Conservation (phyloP, 1,140 invertebrate genomes). For the Orius laevigatus region DNA sequence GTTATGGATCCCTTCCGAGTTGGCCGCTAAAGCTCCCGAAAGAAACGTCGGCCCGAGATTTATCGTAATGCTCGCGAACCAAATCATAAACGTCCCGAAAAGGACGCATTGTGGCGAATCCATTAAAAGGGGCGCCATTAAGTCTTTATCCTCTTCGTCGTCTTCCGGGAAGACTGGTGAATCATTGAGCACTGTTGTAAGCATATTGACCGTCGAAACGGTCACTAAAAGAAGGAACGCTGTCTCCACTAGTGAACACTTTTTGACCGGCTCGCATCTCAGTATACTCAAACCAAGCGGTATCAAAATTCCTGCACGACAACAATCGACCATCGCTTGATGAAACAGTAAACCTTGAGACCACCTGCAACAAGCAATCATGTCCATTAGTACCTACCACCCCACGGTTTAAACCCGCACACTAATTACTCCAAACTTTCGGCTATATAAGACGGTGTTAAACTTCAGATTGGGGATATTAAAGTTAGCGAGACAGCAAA, state of each 20-base stretch:
- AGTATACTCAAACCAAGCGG: constrained; percentile 68
- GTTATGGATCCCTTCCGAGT: constrained; percentile 54
- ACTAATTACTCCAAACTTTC: too few species aligned
- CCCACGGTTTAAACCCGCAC: background rate
- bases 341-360: constrained; percentile 75
- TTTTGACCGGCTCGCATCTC: constrained; percentile 24
- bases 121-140: constrained; percentile 50
- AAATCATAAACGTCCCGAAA: constrained; percentile 85
- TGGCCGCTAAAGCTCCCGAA: constrained; percentile 67
- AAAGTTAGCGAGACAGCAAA: background rate
- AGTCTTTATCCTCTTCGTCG: constrained; percentile 39
- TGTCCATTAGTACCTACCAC: background rate
- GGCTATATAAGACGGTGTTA: background rate
- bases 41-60: constrained; percentile 82
- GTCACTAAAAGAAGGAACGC: constrained; percentile 77
- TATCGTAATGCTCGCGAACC: constrained; percentile 79
- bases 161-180: constrained; percentile 63
- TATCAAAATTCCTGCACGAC: constrained; percentile 59
- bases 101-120: constrained; percentile 74
- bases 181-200: constrained; percentile 78
- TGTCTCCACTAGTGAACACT: constrained; percentile 77
- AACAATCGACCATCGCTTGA: constrained; percentile 70
- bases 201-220: constrained; percentile 78
- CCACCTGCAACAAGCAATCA: constrained; percentile 44
- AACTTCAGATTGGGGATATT: background rate